Percentiles rank a stretch among this genome's conserved stretches.
Conservation (phyloP, 2,797 vertebrate genomes). For the Acomys russatus region DNA sequence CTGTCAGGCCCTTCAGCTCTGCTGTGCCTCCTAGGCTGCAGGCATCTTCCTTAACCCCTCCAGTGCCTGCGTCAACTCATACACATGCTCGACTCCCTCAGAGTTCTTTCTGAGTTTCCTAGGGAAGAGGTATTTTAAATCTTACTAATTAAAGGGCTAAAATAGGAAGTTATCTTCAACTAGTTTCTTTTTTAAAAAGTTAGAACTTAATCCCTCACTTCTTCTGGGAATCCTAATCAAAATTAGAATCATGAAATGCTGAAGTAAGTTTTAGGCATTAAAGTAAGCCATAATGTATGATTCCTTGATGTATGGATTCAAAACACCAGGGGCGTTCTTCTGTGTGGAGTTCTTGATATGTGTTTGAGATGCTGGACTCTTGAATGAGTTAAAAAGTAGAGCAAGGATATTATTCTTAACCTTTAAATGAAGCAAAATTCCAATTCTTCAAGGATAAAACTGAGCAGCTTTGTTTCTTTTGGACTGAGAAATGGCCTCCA, state of each 20-base stretch:
- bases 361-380: conserved; percentile 32
- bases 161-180: conserved; percentile 75
- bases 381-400: conserved; percentile 7
- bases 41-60: conserved; percentile 44
- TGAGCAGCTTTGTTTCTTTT: conserved; percentile 4
- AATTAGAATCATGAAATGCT: conserved; percentile 74
- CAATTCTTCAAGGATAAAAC: conserved; percentile 42
- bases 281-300: conserved; percentile 63
- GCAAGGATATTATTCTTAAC: conserved; percentile 1
- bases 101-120: conserved; percentile 60
- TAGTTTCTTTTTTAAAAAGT: conserved; percentile 68
- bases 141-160: conserved; percentile 70
- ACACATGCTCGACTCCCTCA: background rate
- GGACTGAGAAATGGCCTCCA: background rate
- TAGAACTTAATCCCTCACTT: conserved; percentile 71
- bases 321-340: conserved; percentile 55
- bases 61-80: background rate
- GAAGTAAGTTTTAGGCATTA: conserved; percentile 71
- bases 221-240: conserved; percentile 75
- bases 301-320: conserved; percentile 71
- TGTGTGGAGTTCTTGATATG: conserved; percentile 45
- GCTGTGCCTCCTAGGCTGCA: background rate
- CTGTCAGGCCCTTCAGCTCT: conserved; percentile 45
- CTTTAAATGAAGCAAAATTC: conserved; percentile 70
- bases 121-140: conserved; percentile 75